These are phyloP conservation scores for Polypedilum vanderplanki DNA, from an alignment of 1,140 invertebrate genomes.

Conservation along the genomic window DNA sequence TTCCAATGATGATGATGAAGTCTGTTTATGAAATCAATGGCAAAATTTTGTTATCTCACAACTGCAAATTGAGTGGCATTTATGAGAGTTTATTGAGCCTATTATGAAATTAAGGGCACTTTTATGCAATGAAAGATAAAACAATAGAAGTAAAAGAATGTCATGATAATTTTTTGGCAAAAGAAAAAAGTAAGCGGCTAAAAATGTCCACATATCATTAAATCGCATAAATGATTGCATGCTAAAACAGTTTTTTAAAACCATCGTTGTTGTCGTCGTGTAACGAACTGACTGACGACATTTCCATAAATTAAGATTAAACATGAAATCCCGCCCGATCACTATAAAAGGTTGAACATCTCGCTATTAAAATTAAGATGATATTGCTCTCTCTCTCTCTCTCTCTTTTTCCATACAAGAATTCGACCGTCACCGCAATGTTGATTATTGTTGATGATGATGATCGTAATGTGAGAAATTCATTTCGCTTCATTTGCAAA, in stretches of 20 bases:
- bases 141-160: too few relatives aligned
- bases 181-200: too few relatives aligned
- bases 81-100: not conserved
- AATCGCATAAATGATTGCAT: not conserved
- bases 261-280: not conserved
- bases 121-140: not conserved
- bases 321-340: not conserved
- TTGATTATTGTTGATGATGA: too few relatives aligned
- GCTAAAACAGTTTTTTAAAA: not conserved
- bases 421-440: too few relatives aligned
- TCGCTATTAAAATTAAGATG: too few relatives aligned
- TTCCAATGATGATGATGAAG: not conserved
- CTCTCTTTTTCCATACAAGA: too few relatives aligned
- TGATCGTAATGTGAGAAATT: too few relatives aligned
- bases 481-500: too few relatives aligned
- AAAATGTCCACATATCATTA: too few relatives aligned
- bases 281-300: constrained; percentile 4
- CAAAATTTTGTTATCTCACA: constrained; percentile 14
- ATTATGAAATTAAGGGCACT: constrained; percentile 9
- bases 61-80: not conserved
- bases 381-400: too few relatives aligned
- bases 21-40: constrained; percentile 5
- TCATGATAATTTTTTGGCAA: too few relatives aligned
- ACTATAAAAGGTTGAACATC: not conserved
- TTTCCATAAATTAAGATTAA: constrained; percentile 14